Evolutionary conservation across 2,797 vertebrate species (phyloP).

Genomic region (Chlorospingus flavigularis): DNA sequence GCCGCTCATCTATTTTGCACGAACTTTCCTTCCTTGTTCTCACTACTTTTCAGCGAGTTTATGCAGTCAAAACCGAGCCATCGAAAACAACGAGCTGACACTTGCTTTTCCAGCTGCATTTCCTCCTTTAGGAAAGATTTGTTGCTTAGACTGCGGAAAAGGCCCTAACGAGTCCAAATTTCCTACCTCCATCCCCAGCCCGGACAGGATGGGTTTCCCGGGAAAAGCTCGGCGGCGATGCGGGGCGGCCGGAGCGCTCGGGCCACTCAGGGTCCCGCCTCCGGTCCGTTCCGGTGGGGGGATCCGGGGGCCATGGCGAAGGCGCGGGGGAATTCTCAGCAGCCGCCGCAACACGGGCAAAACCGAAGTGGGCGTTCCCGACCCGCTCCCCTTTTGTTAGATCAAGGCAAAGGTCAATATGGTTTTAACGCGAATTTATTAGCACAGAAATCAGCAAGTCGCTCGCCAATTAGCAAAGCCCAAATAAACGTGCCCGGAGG

Average conservation of each 20-base stretch:
- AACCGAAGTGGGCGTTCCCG: constrained; percentile 65
- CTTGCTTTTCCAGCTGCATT: background rate
- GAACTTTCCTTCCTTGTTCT: background rate
- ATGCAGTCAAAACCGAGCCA: background rate
- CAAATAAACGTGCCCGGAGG: constrained; percentile 82
- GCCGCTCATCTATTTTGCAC: background rate
- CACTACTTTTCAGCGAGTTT: background rate
- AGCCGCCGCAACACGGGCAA: constrained; percentile 5
- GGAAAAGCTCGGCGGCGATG: background rate
- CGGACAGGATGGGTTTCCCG: background rate
- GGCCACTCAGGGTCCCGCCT: background rate
- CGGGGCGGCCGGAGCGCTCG: background rate
- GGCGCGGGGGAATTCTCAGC: background rate
- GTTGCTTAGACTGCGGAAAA: background rate
- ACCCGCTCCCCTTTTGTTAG: constrained; percentile 69
- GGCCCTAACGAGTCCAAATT: background rate
- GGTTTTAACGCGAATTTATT: constrained; percentile 80
- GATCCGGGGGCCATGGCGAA: background rate
- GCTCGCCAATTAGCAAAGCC: constrained; percentile 81
- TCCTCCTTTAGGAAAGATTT: background rate
- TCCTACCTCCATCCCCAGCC: background rate
- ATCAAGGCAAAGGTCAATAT: constrained; percentile 81
- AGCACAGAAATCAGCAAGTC: constrained; percentile 79
- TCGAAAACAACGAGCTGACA: background rate
- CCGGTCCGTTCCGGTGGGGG: background rate